Percentiles rank a stretch among this genome's conserved stretches.
phyloP scores from a whole-genome alignment of 2,797 vertebrate genomes.

The Labeo calbasu region DNA sequence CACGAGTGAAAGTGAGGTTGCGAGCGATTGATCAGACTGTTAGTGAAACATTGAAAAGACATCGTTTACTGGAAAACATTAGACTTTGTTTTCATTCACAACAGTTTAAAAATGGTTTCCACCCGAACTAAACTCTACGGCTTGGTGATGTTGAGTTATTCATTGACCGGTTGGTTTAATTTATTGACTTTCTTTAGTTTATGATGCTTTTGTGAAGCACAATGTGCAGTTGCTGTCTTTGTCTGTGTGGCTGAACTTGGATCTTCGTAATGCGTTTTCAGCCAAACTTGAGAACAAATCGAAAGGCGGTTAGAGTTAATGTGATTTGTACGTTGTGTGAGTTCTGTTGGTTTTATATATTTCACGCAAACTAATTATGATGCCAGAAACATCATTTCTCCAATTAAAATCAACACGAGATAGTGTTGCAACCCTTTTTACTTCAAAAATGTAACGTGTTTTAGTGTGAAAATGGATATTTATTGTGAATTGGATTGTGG shows the following conservation, averaged over 20 bases:
- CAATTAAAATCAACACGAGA: not conserved
- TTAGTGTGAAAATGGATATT: not conserved
- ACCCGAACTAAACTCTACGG: not conserved
- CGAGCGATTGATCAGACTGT: not conserved
- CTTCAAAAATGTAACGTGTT: not conserved
- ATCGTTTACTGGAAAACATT: not conserved
- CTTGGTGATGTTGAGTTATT: not conserved
- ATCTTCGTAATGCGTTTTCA: not conserved
- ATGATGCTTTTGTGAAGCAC: slow-evolving; percentile 24
- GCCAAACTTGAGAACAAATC: not conserved
- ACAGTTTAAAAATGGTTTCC: not conserved
- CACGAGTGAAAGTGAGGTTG: not conserved
- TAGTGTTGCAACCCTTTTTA: not conserved
- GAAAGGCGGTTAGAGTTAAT: not conserved
- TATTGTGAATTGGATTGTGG: not conserved
- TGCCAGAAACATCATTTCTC: not conserved
- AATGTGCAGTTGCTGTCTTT: not conserved
- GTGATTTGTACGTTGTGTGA: not conserved
- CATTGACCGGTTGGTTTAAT: not conserved
- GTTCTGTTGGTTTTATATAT: not conserved
- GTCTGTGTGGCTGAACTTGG: slow-evolving; percentile 11
- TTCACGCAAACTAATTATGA: not conserved
- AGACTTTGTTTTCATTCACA: not conserved
- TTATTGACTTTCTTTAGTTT: not conserved
- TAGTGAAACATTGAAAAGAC: not conserved